Evolutionary conservation across 1,140 invertebrate genomes (phyloP).

Genomic region (Bombus confusus): DNA sequence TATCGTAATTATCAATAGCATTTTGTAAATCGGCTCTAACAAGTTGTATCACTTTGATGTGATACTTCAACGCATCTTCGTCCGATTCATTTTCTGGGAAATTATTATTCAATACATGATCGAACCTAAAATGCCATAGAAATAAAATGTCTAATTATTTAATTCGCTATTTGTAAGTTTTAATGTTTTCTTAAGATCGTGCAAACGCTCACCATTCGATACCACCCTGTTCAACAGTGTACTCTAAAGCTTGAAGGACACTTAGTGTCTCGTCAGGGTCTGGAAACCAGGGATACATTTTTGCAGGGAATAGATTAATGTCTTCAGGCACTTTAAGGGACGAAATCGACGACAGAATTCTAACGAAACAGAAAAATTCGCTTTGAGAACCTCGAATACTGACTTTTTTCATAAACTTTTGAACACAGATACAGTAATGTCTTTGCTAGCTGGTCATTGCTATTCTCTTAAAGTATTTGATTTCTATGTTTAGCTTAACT

Average conservation of each 20-base stretch:
- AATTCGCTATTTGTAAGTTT: background rate
- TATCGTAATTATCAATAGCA: conserved; percentile 91
- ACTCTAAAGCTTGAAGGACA: conserved; percentile 85
- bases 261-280: conserved; percentile 83
- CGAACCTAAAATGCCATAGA: conserved; percentile 82
- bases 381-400: background rate
- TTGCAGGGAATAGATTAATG: conserved; percentile 87
- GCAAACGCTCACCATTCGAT: conserved; percentile 85
- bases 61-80: conserved; percentile 87
- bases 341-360: conserved; percentile 85
- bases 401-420: too few relatives aligned
- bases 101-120: conserved; percentile 88
- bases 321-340: conserved; percentile 84
- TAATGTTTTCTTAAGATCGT: background rate
- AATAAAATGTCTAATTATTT: background rate
- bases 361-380: conserved; percentile 64
- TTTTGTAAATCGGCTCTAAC: conserved; percentile 91
- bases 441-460: too few relatives aligned
- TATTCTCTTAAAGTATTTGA: too few relatives aligned
- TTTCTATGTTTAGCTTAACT: too few relatives aligned
- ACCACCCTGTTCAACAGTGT: conserved; percentile 88
- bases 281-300: conserved; percentile 87
- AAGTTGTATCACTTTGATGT: conserved; percentile 92
- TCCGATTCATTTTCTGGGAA: conserved; percentile 83
- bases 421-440: too few relatives aligned